Evolutionary conservation across 2,113 vertebrate species (phyloP).

Genomic region (Sciurus niger): DNA sequence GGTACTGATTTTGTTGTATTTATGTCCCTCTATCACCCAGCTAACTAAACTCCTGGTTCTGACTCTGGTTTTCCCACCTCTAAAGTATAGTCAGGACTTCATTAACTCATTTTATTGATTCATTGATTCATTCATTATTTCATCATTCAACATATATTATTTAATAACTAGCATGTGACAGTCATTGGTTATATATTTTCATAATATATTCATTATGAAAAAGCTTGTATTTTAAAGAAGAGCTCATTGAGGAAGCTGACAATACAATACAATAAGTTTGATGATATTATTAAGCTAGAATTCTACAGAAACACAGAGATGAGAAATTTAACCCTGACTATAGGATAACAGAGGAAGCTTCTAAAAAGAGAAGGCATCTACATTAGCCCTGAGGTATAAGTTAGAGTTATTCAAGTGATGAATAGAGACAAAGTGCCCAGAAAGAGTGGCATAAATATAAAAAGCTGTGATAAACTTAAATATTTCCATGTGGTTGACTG

Average conservation of each 20-base stretch:
- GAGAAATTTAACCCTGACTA: background rate
- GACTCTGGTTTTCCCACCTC: background rate
- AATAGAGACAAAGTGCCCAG: background rate
- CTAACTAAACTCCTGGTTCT: background rate
- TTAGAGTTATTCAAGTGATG: background rate
- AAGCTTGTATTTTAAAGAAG: conserved; percentile 24
- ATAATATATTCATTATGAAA: conserved; percentile 40
- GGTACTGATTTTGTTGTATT: background rate
- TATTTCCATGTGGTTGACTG: background rate
- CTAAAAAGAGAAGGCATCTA: background rate
- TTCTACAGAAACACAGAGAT: background rate
- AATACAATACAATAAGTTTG: background rate
- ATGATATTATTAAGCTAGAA: background rate
- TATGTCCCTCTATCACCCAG: background rate
- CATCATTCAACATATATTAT: background rate
- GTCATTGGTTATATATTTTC: background rate
- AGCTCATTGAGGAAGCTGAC: background rate
- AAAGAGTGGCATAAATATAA: background rate
- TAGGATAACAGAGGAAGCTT: background rate
- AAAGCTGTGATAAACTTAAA: background rate
- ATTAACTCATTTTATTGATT: conserved; percentile 19
- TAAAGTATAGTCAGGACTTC: background rate
- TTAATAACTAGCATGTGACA: background rate
- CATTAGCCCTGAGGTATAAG: background rate
- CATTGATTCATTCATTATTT: background rate